phyloP scores from a whole-genome alignment of 2,797 vertebrate species.

The Chaetophractus vellerosus region DNA sequence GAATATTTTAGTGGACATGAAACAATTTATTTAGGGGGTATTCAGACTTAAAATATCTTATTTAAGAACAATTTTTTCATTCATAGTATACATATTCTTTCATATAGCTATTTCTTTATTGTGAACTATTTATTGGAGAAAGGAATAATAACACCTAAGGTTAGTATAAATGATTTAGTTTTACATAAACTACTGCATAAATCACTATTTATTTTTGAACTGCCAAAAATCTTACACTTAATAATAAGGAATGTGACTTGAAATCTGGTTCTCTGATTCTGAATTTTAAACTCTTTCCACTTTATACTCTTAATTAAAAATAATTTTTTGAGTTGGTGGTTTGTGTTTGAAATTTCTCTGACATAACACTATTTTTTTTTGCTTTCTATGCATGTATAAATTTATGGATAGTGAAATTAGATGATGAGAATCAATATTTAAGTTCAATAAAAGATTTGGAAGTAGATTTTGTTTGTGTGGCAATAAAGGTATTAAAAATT shows the following conservation, averaged over 20 bases:
- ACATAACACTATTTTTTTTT: neutral
- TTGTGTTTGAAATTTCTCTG: constrained; percentile 20
- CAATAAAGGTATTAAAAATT: neutral
- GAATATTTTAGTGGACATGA: neutral
- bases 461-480: neutral
- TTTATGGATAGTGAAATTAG: neutral
- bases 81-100: neutral
- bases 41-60: neutral
- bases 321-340: neutral
- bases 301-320: neutral
- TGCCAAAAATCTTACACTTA: neutral
- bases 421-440: neutral
- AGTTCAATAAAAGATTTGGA: neutral
- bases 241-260: neutral
- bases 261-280: neutral
- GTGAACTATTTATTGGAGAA: neutral
- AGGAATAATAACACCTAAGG: neutral
- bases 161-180: neutral
- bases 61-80: neutral
- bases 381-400: neutral
- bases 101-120: neutral
- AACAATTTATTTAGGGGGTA: neutral
- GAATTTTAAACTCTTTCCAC: neutral
- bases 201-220: neutral
- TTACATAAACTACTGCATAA: neutral